A percentile compares a stretch with the other conserved stretches of the same genome.
Conservation (phyloP, 2,113 vertebrate species). For the Nymphicus hollandicus region DNA sequence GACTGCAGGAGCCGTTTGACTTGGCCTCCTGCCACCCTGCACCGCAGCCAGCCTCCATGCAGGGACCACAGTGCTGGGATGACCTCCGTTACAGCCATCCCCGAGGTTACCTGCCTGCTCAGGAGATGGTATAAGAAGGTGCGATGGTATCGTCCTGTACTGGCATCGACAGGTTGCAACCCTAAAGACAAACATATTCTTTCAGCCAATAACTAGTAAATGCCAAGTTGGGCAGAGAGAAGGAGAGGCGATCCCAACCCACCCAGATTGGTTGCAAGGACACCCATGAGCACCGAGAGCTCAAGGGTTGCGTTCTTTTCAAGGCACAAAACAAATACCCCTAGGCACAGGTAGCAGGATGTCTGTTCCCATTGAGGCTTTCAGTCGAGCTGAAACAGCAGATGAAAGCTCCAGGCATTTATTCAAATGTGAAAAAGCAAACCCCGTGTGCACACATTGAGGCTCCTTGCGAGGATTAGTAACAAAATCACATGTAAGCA, state of each 20-base stretch:
- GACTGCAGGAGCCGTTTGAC: background rate
- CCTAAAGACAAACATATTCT: constrained; percentile 77
- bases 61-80: background rate
- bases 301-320: background rate
- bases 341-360: constrained; percentile 50
- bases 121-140: background rate
- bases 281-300: background rate
- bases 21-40: background rate
- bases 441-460: background rate
- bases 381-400: background rate
- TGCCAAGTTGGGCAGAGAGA: constrained; percentile 3
- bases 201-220: constrained; percentile 66
- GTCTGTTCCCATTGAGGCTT: constrained; percentile 10
- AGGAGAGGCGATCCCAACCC: background rate
- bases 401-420: constrained; percentile 43
- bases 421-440: constrained; percentile 32
- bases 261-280: background rate
- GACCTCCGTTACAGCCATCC: background rate
- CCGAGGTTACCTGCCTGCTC: background rate
- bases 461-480: constrained; percentile 6
- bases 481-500: background rate
- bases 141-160: constrained; percentile 24
- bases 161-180: constrained; percentile 72
- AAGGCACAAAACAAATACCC: constrained; percentile 57
- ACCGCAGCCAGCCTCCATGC: background rate